These are phyloP conservation scores for Gavialis gangeticus DNA, from an alignment of 2,113 vertebrate species.

Conservation along the genomic window DNA sequence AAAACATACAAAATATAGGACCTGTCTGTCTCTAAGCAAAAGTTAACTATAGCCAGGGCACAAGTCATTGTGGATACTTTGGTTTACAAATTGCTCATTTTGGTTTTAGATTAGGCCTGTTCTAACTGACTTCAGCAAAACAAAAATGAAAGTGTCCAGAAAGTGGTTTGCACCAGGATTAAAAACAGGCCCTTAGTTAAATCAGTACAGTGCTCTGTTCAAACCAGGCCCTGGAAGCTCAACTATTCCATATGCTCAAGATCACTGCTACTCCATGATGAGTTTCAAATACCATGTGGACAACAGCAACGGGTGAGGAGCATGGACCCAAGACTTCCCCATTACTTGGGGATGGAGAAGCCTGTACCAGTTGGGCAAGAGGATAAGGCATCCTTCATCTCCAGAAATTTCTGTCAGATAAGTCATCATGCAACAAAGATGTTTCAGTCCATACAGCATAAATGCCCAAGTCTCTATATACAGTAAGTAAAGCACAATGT, in stretches of 20 bases:
- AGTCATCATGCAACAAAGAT: not conserved
- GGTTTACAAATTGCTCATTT: not conserved
- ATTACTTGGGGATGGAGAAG: constrained; percentile 4
- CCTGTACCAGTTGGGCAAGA: constrained; percentile 22
- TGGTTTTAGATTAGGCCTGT: not conserved
- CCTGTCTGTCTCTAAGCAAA: not conserved
- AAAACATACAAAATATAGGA: not conserved
- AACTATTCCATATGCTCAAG: not conserved
- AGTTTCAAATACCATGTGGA: not conserved
- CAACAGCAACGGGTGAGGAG: not conserved
- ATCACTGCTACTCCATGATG: not conserved
- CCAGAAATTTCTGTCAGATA: constrained; percentile 5
- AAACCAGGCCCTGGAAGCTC: not conserved
- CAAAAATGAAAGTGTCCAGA: not conserved
- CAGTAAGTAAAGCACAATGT: not conserved
- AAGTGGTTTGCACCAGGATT: not conserved
- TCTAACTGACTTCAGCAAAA: not conserved
- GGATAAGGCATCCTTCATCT: not conserved
- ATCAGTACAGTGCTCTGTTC: not conserved
- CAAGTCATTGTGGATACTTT: not conserved
- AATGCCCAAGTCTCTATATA: not conserved
- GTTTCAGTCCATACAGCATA: not conserved
- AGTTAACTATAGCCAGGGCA: not conserved
- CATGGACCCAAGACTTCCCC: not conserved
- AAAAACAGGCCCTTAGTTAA: not conserved